Evolutionary conservation across 2,888 invertebrate genomes (phyloP).

Genomic region (Orthonychiurus folsomi): DNA sequence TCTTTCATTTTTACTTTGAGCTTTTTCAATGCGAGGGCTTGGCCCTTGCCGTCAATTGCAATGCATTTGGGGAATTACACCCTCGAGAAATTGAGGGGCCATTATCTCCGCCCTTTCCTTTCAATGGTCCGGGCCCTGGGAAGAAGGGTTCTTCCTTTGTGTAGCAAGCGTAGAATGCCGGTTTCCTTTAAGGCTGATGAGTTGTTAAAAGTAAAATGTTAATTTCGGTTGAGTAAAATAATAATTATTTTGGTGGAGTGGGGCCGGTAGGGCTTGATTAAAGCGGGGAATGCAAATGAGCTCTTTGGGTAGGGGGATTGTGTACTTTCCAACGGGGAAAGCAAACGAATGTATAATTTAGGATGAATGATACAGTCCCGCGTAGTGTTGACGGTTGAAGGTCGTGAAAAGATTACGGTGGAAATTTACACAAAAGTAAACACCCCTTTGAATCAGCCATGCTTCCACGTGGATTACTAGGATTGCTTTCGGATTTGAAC

Average conservation of each 20-base stretch:
- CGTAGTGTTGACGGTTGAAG: not conserved
- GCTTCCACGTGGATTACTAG: too few relatives aligned
- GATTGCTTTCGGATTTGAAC: too few relatives aligned
- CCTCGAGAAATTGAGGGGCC: not conserved
- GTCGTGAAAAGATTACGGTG: not conserved
- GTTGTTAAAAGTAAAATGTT: too few relatives aligned
- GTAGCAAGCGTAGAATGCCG: too few relatives aligned
- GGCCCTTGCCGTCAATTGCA: too few relatives aligned
- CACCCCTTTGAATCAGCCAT: not conserved
- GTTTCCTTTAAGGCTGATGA: too few relatives aligned
- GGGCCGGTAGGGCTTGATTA: not conserved
- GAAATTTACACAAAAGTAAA: not conserved
- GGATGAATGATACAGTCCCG: not conserved
- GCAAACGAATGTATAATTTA: not conserved
- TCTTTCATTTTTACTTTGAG: not conserved
- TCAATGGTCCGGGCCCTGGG: too few relatives aligned
- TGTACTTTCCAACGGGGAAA: not conserved
- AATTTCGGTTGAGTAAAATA: too few relatives aligned
- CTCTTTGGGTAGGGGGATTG: too few relatives aligned
- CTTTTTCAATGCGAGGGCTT: not conserved
- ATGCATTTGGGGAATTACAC: constrained; percentile 1
- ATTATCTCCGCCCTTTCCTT: not conserved
- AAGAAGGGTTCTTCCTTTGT: not conserved
- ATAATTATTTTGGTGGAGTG: too few relatives aligned
- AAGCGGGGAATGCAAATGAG: not conserved